These are phyloP conservation scores for Enteromius argenteus DNA, from an alignment of 2,797 vertebrate genomes.

Conservation along the genomic window DNA sequence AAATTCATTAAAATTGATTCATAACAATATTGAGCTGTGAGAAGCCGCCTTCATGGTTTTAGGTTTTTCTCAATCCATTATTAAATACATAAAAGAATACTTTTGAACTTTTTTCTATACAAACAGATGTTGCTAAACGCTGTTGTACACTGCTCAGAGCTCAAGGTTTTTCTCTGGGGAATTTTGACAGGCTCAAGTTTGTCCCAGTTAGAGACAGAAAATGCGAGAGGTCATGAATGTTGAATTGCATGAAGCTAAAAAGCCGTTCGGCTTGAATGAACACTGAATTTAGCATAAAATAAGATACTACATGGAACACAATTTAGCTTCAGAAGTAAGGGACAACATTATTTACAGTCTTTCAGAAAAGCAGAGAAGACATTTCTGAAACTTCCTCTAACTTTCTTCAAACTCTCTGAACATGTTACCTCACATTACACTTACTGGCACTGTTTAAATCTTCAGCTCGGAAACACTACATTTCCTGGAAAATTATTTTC, in stretches of 20 bases:
- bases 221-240: slow-evolving; percentile 28
- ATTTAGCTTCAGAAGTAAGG: slow-evolving; percentile 25
- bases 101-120: background rate
- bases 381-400: slow-evolving; percentile 1
- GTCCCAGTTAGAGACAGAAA: slow-evolving; percentile 33
- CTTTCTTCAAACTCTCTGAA: background rate
- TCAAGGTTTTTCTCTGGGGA: slow-evolving; percentile 9
- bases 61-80: slow-evolving; percentile 3
- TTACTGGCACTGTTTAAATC: background rate
- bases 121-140: slow-evolving; percentile 16
- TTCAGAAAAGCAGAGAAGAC: slow-evolving; percentile 11
- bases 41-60: background rate
- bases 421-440: background rate
- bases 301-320: slow-evolving; percentile 3
- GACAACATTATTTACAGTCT: slow-evolving; percentile 38
- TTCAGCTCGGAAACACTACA: background rate
- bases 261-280: background rate
- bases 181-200: slow-evolving; percentile 21
- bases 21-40: slow-evolving; percentile 32
- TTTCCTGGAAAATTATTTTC: background rate
- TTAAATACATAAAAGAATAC: slow-evolving; percentile 16
- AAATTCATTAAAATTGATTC: slow-evolving; percentile 11
- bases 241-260: slow-evolving; percentile 27
- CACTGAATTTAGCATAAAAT: slow-evolving; percentile 13
- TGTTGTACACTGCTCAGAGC: slow-evolving; percentile 3